Conservation (phyloP, 1,140 invertebrate genomes). For the Cyphomyrmex costatus region DNA sequence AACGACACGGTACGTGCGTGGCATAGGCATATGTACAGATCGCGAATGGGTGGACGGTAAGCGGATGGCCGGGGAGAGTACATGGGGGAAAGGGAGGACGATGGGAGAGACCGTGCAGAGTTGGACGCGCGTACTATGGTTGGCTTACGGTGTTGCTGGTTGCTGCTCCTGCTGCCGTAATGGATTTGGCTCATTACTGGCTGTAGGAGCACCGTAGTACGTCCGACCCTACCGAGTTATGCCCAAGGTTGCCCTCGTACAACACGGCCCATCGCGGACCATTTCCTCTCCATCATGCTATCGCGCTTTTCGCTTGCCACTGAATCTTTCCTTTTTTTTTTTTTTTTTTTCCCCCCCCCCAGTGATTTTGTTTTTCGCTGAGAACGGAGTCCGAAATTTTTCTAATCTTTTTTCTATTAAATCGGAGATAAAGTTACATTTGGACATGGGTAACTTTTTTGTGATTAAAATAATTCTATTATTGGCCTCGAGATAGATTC, state of each 20-base stretch:
- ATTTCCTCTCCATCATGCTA: constrained; percentile 56
- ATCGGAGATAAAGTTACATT: neutral
- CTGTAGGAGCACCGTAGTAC: constrained; percentile 56
- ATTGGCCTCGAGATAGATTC: neutral
- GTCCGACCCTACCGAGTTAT: constrained; percentile 69
- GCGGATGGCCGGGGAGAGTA: neutral
- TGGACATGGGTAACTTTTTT: neutral
- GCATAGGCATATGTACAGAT: constrained; percentile 68
- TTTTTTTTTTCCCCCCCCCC: too few relatives aligned
- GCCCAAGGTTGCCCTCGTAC: constrained; percentile 69
- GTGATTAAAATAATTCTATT: neutral
- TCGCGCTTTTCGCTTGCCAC: constrained; percentile 35
- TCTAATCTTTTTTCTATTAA: neutral
- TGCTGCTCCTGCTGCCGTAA: constrained; percentile 69
- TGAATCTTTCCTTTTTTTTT: neutral
- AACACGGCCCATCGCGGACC: constrained; percentile 55
- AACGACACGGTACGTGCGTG: constrained; percentile 74
- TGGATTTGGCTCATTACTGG: constrained; percentile 79
- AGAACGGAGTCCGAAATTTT: neutral
- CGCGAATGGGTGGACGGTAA: constrained; percentile 13
- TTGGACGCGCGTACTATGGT: constrained; percentile 35
- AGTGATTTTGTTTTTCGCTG: neutral
- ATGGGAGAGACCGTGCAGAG: neutral
- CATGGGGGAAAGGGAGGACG: neutral
- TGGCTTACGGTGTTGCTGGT: constrained; percentile 64